Percentiles rank a stretch among this genome's conserved stretches.
These are phyloP conservation scores for Sebastes nivosus DNA, from an alignment of 2,797 vertebrate species.

Conservation along the genomic window DNA sequence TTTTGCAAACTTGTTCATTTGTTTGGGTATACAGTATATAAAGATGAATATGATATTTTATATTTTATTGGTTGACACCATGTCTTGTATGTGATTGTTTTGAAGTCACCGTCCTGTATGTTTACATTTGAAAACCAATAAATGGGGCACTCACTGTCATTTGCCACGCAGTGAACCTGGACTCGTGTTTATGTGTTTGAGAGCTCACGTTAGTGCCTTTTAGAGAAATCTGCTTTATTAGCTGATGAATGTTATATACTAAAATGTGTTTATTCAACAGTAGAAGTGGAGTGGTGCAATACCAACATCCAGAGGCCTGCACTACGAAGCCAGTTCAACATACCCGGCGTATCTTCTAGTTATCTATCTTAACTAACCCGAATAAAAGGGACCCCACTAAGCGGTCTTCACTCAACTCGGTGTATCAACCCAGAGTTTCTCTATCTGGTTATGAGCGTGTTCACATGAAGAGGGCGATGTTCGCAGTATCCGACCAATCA, in stretches of 20 bases:
- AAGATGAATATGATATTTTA: slow-evolving; percentile 70
- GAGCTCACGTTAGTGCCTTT: too few species aligned
- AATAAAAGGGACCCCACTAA: too few species aligned
- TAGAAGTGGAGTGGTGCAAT: not conserved
- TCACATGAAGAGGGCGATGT: too few species aligned
- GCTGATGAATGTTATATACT: not conserved
- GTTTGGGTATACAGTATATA: slow-evolving; percentile 68
- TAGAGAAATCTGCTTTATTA: too few species aligned
- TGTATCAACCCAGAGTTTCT: too few species aligned
- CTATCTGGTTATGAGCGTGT: too few species aligned
- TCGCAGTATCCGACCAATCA: too few species aligned
- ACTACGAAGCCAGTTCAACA: too few species aligned
- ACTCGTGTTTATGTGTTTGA: not conserved
- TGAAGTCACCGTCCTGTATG: slow-evolving; percentile 82
- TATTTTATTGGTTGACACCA: slow-evolving; percentile 77
- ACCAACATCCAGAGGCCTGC: not conserved
- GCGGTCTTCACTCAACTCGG: too few species aligned
- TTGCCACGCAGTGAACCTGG: slow-evolving; percentile 39
- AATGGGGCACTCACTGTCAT: slow-evolving; percentile 69
- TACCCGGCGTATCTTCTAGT: fast-evolving
- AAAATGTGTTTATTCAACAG: too few species aligned
- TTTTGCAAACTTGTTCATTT: slow-evolving; percentile 77
- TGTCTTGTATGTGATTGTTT: slow-evolving; percentile 82
- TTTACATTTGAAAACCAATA: slow-evolving; percentile 84
- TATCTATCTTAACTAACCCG: too few species aligned